Conservation (phyloP, 2,113 vertebrate genomes). For the Leucoraja erinaceus region DNA sequence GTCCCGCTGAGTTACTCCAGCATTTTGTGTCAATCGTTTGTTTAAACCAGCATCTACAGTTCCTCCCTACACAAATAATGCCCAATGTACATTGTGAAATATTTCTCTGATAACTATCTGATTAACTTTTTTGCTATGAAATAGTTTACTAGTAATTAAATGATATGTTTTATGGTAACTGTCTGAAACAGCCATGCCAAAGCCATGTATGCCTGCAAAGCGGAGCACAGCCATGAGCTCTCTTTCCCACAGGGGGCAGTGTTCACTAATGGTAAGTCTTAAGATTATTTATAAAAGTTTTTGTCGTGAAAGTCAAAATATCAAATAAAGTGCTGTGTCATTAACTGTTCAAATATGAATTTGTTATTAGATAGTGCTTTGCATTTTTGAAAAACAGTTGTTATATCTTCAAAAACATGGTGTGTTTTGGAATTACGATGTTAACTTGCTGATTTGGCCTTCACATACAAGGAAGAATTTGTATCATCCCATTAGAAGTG, state of each 20-base stretch:
- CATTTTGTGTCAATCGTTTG: no score
- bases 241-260: constrained; percentile 92
- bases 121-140: background rate
- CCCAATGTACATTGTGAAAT: background rate
- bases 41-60: no score
- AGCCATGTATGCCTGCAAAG: constrained; percentile 93
- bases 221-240: constrained; percentile 90
- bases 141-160: background rate
- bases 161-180: background rate
- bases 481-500: background rate
- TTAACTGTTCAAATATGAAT: background rate
- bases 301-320: background rate
- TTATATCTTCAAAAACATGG: background rate
- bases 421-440: background rate
- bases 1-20: no score
- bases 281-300: background rate
- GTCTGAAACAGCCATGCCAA: constrained; percentile 76
- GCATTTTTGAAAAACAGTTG: background rate
- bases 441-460: background rate
- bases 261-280: constrained; percentile 80
- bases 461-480: background rate
- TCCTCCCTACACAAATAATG: background rate
- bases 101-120: background rate
- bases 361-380: background rate
- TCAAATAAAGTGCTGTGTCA: background rate